Conservation (phyloP, 2,888 invertebrate species). For the Galerucella nymphaeae region DNA sequence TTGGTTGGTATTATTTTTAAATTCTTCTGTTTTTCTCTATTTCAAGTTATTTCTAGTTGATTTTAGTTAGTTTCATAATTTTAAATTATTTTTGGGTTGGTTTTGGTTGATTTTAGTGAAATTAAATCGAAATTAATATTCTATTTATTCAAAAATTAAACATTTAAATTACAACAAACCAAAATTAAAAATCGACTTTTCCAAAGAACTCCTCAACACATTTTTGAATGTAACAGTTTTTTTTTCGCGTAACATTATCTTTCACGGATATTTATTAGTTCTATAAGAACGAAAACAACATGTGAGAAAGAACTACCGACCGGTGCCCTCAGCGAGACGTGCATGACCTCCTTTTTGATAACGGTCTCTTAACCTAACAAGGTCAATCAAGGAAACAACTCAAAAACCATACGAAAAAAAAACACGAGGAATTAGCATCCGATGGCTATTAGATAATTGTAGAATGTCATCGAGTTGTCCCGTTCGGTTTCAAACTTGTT, state of each 20-base stretch:
- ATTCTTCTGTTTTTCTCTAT: no score
- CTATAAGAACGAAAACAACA: not conserved
- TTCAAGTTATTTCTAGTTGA: no score
- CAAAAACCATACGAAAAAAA: constrained; percentile 25
- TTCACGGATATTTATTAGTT: not conserved
- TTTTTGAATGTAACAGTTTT: not conserved
- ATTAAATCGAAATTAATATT: no score
- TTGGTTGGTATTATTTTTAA: no score
- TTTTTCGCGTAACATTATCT: not conserved
- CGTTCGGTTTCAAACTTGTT: not conserved
- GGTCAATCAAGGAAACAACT: constrained; percentile 51
- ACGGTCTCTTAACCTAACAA: constrained; percentile 50
- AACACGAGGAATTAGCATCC: not conserved
- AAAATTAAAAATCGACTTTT: no score
- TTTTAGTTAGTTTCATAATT: no score
- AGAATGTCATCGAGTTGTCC: constrained; percentile 13
- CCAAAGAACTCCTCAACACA: no score
- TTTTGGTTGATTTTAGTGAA: no score
- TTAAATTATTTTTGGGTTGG: no score
- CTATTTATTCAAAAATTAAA: no score
- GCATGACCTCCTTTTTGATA: constrained; percentile 49
- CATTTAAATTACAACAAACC: no score
- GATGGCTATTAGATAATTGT: constrained; percentile 23
- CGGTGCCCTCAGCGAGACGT: not conserved
- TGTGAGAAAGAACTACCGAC: not conserved